Evolutionary conservation across 2,888 invertebrate genomes (phyloP).

Genomic region (Emesis castigata): DNA sequence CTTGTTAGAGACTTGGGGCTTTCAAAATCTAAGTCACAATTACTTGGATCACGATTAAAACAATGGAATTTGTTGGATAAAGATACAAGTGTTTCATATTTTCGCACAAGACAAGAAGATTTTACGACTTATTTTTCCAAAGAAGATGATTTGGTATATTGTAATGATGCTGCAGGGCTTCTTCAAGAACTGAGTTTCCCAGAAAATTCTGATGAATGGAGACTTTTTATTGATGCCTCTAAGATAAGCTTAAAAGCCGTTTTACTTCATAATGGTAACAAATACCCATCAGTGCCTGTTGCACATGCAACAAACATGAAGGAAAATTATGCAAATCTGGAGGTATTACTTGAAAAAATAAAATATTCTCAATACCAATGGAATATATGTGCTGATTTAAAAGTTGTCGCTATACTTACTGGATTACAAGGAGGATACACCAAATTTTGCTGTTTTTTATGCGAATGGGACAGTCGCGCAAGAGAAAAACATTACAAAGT

Average conservation of each 20-base stretch:
- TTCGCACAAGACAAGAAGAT: not conserved
- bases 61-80: constrained; percentile 14
- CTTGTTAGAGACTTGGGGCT: constrained; percentile 5
- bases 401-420: constrained; percentile 17
- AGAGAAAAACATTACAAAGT: constrained; percentile 16
- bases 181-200: not conserved
- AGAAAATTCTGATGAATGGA: not conserved
- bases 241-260: constrained; percentile 36
- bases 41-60: constrained; percentile 10
- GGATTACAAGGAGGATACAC: not conserved
- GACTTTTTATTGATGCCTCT: constrained; percentile 20
- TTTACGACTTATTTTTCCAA: not conserved
- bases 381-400: constrained; percentile 25
- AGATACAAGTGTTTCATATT: not conserved
- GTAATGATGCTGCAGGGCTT: constrained; percentile 7
- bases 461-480: constrained; percentile 12
- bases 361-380: constrained; percentile 18
- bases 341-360: constrained; percentile 22
- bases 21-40: constrained; percentile 6
- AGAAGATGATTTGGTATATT: constrained; percentile 6
- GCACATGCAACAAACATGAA: constrained; percentile 23
- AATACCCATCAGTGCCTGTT: constrained; percentile 17
- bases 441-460: constrained; percentile 17
- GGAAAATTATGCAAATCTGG: constrained; percentile 26
- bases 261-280: constrained; percentile 33